These are phyloP conservation scores for Mycalesis mineus DNA, from an alignment of 2,888 invertebrate genomes.

Conservation along the genomic window DNA sequence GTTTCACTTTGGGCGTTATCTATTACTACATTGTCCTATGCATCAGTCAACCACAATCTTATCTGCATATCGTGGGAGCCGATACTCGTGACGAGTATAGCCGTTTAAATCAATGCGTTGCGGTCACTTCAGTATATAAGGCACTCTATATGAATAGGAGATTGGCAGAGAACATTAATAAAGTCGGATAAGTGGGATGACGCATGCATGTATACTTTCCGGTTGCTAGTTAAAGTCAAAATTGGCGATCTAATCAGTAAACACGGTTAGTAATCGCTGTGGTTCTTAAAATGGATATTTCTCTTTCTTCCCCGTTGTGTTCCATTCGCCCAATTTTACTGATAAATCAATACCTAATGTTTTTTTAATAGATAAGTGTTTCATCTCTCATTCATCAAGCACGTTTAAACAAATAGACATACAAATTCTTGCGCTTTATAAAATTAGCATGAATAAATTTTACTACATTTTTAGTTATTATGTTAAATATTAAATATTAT, in stretches of 20 bases:
- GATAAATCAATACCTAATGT: no score
- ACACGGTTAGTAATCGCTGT: no score
- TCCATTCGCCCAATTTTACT: no score
- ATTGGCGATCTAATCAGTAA: neutral
- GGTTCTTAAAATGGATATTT: no score
- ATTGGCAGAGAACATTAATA: slow-evolving; percentile 22
- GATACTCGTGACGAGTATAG: slow-evolving; percentile 40
- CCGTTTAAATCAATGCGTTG: slow-evolving; percentile 43
- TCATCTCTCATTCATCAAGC: no score
- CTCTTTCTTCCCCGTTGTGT: no score
- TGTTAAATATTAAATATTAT: no score
- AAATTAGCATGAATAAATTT: no score
- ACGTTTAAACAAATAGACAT: no score
- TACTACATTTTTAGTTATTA: no score
- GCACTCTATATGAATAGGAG: slow-evolving; percentile 18
- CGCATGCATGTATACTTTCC: slow-evolving; percentile 16
- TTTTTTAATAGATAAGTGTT: no score
- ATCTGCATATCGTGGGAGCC: slow-evolving; percentile 71
- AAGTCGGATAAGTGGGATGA: slow-evolving; percentile 13
- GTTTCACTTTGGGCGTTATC: slow-evolving; percentile 60
- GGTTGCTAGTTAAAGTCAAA: neutral
- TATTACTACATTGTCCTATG: slow-evolving; percentile 69
- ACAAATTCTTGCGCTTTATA: no score
- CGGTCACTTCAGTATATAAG: slow-evolving; percentile 31
- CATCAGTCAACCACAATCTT: slow-evolving; percentile 72